Evolutionary conservation across 2,888 invertebrate species (phyloP), one percentile per base, ranked within the genome.

Genomic region (Leucoptera coffeella): DNA sequence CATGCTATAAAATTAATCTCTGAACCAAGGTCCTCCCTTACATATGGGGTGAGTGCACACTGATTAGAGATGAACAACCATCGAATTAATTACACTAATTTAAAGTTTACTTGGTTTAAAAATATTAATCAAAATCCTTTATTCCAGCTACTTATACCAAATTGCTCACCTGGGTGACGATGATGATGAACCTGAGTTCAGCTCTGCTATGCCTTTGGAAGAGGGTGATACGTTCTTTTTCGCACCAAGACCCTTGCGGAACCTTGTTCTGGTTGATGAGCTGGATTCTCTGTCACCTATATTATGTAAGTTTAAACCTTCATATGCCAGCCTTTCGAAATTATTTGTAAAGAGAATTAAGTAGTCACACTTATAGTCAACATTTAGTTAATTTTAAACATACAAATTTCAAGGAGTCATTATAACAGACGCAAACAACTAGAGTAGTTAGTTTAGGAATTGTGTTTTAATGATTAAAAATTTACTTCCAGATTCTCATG

Each of bases 211-310:
- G 89, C 95, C 95, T 1, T 58, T 97, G 23, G 97, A 97, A 58
- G 97, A 99, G 57, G 97, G 96, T 5, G 97, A 99, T 48, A 97
- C 96, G 1, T 99, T 97, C 65, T 97, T 97, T 73, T 99, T 97
- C 67, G 94, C 93, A 1, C 96, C 97, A 2, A 75, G 97, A 38
- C 81, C 87, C 1, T 71, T 99, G 2, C 82, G 92, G 45, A 99
- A 99, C 73, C 75, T 99, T 20, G 93, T 97, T 0, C 72, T 94
- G 42, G 96, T 99, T 5, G 99, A 99, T 64, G 96, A 97, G 67
- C 71, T 96, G 69, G 95, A 96, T 47, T 95, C 94, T 5, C 75
- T 96, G 11, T 92, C 95, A 0, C 96, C 96, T 1, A 89, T 97
- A 38, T 74, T 92, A 82, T 74, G 82, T 82, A 54, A 47, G 27